phyloP scores from a whole-genome alignment of 2,113 vertebrate species.

The Toxotes jaculatrix region DNA sequence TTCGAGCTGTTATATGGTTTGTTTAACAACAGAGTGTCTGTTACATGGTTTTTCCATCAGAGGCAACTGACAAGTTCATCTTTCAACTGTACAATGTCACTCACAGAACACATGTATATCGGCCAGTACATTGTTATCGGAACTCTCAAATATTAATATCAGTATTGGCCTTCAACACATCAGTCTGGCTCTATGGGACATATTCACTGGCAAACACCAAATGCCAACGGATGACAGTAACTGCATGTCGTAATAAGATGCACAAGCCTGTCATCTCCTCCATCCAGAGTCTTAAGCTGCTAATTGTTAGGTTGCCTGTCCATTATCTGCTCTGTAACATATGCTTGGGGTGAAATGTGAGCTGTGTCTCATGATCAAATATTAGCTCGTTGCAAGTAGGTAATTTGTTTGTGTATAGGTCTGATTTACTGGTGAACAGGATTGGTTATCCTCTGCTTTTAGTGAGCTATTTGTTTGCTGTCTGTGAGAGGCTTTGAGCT shows the following conservation, averaged over 20 bases:
- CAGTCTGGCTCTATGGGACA: neutral
- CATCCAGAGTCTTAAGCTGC: slow-evolving; percentile 25
- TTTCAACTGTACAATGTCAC: neutral
- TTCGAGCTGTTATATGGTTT: neutral
- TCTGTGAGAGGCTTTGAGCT: neutral
- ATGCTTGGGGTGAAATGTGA: slow-evolving; percentile 9
- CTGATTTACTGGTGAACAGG: neutral
- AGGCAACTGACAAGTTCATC: neutral
- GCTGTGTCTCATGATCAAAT: neutral
- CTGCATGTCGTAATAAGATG: slow-evolving; percentile 21
- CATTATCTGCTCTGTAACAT: neutral
- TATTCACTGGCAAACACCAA: neutral
- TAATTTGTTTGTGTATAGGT: neutral
- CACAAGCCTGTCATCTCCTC: slow-evolving; percentile 7
- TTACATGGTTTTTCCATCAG: neutral
- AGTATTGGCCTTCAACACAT: neutral
- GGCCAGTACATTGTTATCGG: neutral
- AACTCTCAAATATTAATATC: neutral
- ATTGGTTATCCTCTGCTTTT: neutral
- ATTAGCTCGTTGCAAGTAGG: neutral
- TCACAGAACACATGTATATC: neutral
- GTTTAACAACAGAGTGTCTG: neutral
- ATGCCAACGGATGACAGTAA: slow-evolving; percentile 9
- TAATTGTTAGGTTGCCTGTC: slow-evolving; percentile 26
- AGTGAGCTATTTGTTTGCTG: neutral